A percentile compares a stretch with the other conserved stretches of the same genome.
These are phyloP conservation scores for Heterodera carotae DNA, from an alignment of 1,140 invertebrate genomes.

Conservation along the genomic window DNA sequence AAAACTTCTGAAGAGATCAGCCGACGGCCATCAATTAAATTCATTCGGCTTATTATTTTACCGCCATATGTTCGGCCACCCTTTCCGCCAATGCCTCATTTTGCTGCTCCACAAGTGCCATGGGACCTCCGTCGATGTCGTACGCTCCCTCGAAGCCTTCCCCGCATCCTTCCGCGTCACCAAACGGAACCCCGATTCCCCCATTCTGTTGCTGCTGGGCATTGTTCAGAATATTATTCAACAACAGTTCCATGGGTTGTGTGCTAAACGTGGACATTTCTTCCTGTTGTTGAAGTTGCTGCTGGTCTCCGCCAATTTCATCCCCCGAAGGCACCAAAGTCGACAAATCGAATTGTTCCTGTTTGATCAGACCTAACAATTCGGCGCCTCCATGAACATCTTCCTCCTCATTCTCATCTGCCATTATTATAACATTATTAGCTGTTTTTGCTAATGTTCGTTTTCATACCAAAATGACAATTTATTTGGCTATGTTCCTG, in stretches of 20 bases:
- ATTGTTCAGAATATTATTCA: conserved; percentile 21
- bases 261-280: background rate
- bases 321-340: background rate
- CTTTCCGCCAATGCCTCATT: background rate
- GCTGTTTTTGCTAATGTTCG: no score
- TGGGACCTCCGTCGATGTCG: conserved; percentile 1
- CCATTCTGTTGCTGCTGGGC: background rate
- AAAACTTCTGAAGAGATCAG: background rate
- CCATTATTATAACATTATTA: no score
- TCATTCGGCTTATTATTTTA: background rate
- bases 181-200: background rate
- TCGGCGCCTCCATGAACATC: background rate
- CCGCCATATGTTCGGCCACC: conserved; percentile 2
- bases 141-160: background rate
- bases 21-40: background rate
- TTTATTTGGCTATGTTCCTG: background rate
- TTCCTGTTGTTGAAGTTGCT: background rate
- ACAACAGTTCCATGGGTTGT: conserved; percentile 16
- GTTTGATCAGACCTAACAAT: background rate
- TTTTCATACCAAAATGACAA: background rate
- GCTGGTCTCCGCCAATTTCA: background rate
- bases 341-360: background rate
- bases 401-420: background rate
- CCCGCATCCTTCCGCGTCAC: background rate
- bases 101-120: conserved; percentile 3